A percentile compares a stretch with the other conserved stretches of the same genome.
Evolutionary conservation across 2,113 vertebrate genomes (phyloP).

Genomic region (Mus spicilegus): DNA sequence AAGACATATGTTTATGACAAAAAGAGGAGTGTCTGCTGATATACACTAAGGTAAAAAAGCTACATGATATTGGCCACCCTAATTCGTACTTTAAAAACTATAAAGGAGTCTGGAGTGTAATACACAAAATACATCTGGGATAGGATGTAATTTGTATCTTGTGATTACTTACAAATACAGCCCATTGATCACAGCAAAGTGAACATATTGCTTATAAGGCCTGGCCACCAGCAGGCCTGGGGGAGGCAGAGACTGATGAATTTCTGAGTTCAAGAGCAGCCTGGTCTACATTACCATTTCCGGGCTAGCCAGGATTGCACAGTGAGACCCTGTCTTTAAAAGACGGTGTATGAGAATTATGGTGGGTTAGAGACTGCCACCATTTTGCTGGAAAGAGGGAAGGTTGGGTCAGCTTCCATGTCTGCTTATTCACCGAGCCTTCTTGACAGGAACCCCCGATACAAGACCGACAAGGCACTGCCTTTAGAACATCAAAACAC

Average conservation of each 20-base stretch:
- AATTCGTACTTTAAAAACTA: conserved; percentile 36
- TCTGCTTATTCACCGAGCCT: background rate
- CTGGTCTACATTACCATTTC: background rate
- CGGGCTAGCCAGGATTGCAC: too few relatives aligned
- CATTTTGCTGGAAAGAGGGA: background rate
- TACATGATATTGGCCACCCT: background rate
- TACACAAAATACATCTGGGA: background rate
- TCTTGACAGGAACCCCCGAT: background rate
- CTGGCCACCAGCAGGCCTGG: background rate
- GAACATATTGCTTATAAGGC: background rate
- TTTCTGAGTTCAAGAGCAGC: background rate
- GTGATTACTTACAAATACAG: conserved; percentile 7
- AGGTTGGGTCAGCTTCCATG: background rate
- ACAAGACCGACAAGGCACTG: background rate
- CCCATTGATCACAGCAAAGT: conserved; percentile 22
- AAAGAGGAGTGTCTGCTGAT: background rate
- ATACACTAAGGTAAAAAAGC: background rate
- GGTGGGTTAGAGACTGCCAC: background rate
- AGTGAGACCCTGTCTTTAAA: background rate
- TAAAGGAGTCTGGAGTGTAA: conserved; percentile 1
- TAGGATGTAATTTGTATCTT: conserved; percentile 39
- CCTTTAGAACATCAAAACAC: background rate
- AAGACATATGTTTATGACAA: background rate
- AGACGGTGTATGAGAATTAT: conserved; percentile 4
- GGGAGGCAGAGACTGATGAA: background rate